Base-by-base conservation (phyloP, 2,113 vertebrate species). In the Lagopus muta region DNA sequence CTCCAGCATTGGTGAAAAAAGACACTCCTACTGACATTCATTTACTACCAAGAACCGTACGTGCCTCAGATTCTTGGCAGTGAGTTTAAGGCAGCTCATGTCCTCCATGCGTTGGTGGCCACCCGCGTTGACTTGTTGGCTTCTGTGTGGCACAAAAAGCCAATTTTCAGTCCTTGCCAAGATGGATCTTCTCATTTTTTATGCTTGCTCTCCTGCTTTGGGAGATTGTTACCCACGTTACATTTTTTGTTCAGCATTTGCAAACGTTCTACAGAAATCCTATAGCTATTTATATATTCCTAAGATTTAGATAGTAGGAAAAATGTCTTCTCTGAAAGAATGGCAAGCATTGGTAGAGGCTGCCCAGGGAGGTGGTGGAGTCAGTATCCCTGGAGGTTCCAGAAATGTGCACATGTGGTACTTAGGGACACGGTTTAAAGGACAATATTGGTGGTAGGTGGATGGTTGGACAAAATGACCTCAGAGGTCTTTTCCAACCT, bases 191-290 rank as follows among this genome's bases (percentile, higher is more conserved):
- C 79, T 32, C 10, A 10, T 19, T 28, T 76, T 84, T 34, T 40
- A 8, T 22, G 20, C 5, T 1, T n/a, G 34, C 8, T 58, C 77
- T 40, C 61, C 82, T 70, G 55, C 88, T 86, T 84, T 78, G 67
- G 72, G 66, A 85, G 38, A 58, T 40, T 21, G 38, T 42, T 24
- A 74, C 22, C 20, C 52, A 43, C 5, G 3, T 73, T 28, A 18
- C 4, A 20, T 10, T 73, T 42, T 75, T 66, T 32, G 13, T 36
- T 92, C 13, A 84, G 83, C 80, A 24, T 75, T 95, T 82, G 42
- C 69, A 88, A 88, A 71, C 34, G 19, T 73, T 61, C 82, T 86
- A 19, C 73, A 71, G 65, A 80, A 85, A 4, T 61, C 64, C 76
- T 91, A 25, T 38, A 42, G 30, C 30, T 57, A 57, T 32, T 57